A percentile compares a stretch with the other conserved stretches of the same genome.
Conservation (phyloP, 2,113 vertebrate genomes). For the Grallaria varia region DNA sequence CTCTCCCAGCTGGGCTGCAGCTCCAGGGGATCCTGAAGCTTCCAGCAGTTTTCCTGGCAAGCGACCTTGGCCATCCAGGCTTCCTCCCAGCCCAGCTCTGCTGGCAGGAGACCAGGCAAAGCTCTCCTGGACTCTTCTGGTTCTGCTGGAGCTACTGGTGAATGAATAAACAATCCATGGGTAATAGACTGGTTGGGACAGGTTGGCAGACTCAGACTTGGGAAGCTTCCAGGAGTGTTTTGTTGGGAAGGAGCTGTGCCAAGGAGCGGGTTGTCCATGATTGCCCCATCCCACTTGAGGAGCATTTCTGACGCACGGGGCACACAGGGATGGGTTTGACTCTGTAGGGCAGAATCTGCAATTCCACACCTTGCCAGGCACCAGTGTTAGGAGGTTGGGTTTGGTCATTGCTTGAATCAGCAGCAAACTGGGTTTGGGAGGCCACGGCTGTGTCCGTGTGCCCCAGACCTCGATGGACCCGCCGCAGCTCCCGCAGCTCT, state of each 20-base stretch:
- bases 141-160: not conserved
- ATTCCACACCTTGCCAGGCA: not conserved
- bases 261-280: not conserved
- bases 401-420: accelerated
- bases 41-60: not conserved
- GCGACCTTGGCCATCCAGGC: accelerated
- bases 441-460: not conserved
- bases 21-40: not conserved
- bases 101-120: not conserved
- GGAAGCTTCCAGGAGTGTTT: not conserved
- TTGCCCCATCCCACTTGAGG: accelerated
- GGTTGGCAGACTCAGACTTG: not conserved
- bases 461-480: too few relatives aligned
- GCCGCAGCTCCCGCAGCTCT: accelerated
- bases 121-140: not conserved
- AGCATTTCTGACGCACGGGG: accelerated
- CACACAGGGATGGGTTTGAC: accelerated
- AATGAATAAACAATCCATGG: not conserved
- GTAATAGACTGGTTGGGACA: not conserved
- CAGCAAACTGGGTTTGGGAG: not conserved
- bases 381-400: accelerated
- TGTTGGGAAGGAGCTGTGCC: not conserved
- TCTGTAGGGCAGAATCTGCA: not conserved
- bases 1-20: not conserved
- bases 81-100: not conserved